Evolutionary conservation across 2,888 invertebrate genomes (phyloP).

Genomic region (Philhelius pedissequus): DNA sequence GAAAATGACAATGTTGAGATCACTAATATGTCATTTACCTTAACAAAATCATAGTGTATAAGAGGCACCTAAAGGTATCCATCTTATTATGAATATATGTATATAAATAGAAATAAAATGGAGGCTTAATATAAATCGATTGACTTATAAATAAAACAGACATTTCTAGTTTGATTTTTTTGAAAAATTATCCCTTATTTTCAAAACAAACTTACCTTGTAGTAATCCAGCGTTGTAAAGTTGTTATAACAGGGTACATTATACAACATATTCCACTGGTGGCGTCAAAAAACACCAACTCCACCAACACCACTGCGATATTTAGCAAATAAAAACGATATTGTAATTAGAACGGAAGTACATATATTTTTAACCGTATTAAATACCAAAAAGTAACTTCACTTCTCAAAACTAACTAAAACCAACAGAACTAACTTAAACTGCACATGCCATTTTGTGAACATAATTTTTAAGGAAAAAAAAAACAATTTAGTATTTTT

Average conservation of each 20-base stretch:
- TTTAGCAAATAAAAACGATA: not conserved
- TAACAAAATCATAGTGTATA: no score
- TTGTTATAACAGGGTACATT: conserved; percentile 79
- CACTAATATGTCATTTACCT: no score
- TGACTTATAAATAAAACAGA: no score
- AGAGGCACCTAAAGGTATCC: no score
- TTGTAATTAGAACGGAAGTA: not conserved
- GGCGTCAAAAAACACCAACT: conserved; percentile 13
- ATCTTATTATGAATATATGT: no score
- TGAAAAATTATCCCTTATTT: not conserved
- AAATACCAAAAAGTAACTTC: not conserved
- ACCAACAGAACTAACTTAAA: not conserved
- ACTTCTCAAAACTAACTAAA: not conserved
- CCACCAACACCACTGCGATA: not conserved
- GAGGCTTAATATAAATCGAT: no score
- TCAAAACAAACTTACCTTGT: conserved; percentile 74
- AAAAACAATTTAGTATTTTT: not conserved
- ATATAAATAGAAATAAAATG: no score
- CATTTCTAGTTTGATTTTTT: no score
- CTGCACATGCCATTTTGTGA: conserved; percentile 3
- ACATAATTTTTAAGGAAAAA: not conserved
- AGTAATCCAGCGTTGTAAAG: conserved; percentile 79
- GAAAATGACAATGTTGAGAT: no score
- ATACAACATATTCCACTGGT: conserved; percentile 77
- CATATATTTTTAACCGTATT: not conserved